Evolutionary conservation across 2,888 invertebrate species (phyloP).

Genomic region (Cheiracanthium punctorium): DNA sequence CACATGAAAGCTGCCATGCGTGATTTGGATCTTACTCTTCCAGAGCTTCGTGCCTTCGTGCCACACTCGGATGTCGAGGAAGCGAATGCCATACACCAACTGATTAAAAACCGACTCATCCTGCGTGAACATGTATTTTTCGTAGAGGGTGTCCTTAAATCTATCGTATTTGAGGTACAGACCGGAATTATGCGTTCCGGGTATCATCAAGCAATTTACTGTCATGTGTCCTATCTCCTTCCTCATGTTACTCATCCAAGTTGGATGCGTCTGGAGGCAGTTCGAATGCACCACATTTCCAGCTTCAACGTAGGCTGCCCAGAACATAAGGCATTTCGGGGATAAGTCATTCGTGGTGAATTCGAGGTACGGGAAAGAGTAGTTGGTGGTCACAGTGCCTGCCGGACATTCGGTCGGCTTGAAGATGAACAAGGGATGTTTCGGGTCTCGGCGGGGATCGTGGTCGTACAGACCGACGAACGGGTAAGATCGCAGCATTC

Average conservation of each 20-base stretch:
- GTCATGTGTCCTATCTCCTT: constrained; percentile 37
- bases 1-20: not conserved
- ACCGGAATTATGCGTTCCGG: constrained; percentile 70
- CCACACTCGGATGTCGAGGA: constrained; percentile 67
- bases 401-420: constrained; percentile 63
- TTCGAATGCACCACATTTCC: constrained; percentile 39
- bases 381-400: constrained; percentile 72
- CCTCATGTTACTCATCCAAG: constrained; percentile 66
- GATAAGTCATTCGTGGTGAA: constrained; percentile 2
- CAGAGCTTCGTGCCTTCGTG: not conserved
- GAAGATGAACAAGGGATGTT: constrained; percentile 21
- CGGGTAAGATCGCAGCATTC: constrained; percentile 70
- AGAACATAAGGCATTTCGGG: constrained; percentile 73
- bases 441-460: constrained; percentile 71
- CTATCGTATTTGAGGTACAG: constrained; percentile 49
- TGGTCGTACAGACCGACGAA: constrained; percentile 74
- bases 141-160: constrained; percentile 7
- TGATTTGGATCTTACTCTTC: constrained; percentile 2
- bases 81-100: constrained; percentile 86
- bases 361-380: constrained; percentile 56
- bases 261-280: constrained; percentile 59
- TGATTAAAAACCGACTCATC: constrained; percentile 89
- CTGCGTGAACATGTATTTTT: constrained; percentile 77
- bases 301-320: constrained; percentile 73
- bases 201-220: constrained; percentile 59